Percentiles rank a stretch among this genome's conserved stretches.
These are phyloP conservation scores for Rhipidura dahli DNA, from an alignment of 2,113 vertebrate genomes.

Conservation along the genomic window DNA sequence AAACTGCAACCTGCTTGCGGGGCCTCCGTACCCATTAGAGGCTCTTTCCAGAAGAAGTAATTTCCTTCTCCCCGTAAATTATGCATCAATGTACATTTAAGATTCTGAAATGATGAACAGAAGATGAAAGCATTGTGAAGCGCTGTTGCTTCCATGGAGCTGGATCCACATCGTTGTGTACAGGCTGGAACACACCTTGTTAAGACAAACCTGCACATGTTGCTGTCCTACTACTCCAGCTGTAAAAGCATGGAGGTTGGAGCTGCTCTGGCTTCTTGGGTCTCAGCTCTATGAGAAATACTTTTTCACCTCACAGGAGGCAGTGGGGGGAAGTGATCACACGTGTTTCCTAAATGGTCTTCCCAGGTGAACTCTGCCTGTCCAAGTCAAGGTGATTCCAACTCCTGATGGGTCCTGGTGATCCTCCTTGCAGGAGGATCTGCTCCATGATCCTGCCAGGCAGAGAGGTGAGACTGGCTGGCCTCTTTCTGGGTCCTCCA, in stretches of 20 bases:
- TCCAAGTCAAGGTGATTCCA: not conserved
- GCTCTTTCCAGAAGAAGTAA: slow-evolving; percentile 62
- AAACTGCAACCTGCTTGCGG: slow-evolving; percentile 30
- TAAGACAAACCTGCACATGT: not conserved
- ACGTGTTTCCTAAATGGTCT: not conserved
- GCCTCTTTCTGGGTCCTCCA: not conserved
- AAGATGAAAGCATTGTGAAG: not conserved
- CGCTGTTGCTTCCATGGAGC: not conserved
- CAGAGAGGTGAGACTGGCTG: not conserved
- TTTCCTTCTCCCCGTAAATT: slow-evolving; percentile 66
- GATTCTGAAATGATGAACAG: slow-evolving; percentile 39
- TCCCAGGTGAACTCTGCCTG: not conserved
- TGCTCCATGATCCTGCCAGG: not conserved
- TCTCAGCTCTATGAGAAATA: not conserved
- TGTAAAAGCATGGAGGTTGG: not conserved
- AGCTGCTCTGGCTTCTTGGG: not conserved
- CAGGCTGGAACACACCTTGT: slow-evolving; percentile 1
- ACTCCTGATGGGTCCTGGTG: not conserved
- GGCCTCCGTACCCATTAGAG: slow-evolving; percentile 55
- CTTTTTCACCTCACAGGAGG: not conserved
- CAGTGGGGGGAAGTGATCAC: not conserved
- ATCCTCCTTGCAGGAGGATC: not conserved
- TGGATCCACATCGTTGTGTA: not conserved
- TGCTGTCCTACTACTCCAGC: not conserved
- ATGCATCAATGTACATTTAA: slow-evolving; percentile 54